phyloP scores from a whole-genome alignment of 2,113 vertebrate genomes.

The Speoplatyrhinus poulsoni region DNA sequence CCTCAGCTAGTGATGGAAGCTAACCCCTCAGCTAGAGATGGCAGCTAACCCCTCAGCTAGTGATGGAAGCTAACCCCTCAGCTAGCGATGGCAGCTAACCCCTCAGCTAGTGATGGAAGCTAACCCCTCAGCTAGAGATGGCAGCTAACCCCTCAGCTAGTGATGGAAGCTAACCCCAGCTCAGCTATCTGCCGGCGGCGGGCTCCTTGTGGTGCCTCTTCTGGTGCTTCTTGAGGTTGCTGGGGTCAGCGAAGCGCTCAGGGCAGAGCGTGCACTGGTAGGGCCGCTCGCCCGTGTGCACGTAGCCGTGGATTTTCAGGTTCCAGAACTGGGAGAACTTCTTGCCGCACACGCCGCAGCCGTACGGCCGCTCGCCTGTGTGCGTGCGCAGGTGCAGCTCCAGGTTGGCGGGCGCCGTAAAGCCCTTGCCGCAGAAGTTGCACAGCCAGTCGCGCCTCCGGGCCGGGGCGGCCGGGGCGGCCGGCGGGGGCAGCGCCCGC shows the following conservation, averaged over 20 bases:
- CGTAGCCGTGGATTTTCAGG: constrained; percentile 69
- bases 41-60: no score
- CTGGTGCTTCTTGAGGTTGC: constrained; percentile 71
- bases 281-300: constrained; percentile 67
- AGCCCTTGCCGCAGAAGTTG: constrained; percentile 61
- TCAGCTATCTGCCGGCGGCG: no score
- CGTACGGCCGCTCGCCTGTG: constrained; percentile 67
- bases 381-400: constrained; percentile 67
- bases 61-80: no score
- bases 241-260: constrained; percentile 67
- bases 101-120: no score
- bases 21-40: no score
- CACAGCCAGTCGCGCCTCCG: constrained; percentile 52
- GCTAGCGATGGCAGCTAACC: no score
- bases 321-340: constrained; percentile 71
- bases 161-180: no score
- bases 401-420: constrained; percentile 58
- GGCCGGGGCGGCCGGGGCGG: neutral
- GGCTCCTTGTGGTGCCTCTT: constrained; percentile 57
- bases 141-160: no score
- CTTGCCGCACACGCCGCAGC: constrained; percentile 65
- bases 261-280: constrained; percentile 58
- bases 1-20: no score
- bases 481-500: neutral
- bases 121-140: no score